Evolutionary conservation across 2,888 invertebrate genomes (phyloP), one percentile per base, ranked within the genome.

Genomic region (Dicycla oo): DNA sequence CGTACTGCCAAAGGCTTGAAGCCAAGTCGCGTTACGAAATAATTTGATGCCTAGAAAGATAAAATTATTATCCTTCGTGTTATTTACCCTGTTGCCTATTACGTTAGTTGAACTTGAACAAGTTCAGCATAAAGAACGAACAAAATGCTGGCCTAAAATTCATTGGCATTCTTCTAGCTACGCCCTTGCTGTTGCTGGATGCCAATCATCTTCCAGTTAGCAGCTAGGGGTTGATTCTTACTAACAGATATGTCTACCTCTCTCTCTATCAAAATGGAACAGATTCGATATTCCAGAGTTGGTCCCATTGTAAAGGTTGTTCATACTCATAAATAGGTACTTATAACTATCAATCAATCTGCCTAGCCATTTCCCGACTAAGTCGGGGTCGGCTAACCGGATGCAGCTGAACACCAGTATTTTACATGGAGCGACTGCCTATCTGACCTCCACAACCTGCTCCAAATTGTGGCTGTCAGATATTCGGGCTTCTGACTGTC

Each of bases 11-110:
- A 94, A 0, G 98, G 98, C 89, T 98, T 97, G 91, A 99, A 99
- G 51, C 99, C 99, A 93, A 99, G 96, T 68, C 98, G 97, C 0
- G 98, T 97, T 74, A 98, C 97, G 92, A 99, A 99, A 93, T 98
- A 98, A 87, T 98, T 98, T 40, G 99, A 99, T 4, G 99, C 99
- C 98, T 99, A 90, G 53, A 94, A 47, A 64, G 53, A 68, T 60
- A 51, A 53, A 70, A 66, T n/a, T n/a, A 34, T 5, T 15, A 15
- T 18, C 3, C 1, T 65, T 8, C n/a, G 0, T 34, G 67, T 47
- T 15, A 26, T 61, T 30, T 30, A n/a, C n/a, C n/a, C n/a, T 8
- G 11, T n/a, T 5, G n/a, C n/a, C 10, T 26, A 67, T n/a, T 26
- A 15, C 45, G 13, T 61, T 26, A 43, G 2, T 5, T 38, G 2